Evolutionary conservation across 1,140 invertebrate genomes (phyloP).

Genomic region (Lepidurus packardi): DNA sequence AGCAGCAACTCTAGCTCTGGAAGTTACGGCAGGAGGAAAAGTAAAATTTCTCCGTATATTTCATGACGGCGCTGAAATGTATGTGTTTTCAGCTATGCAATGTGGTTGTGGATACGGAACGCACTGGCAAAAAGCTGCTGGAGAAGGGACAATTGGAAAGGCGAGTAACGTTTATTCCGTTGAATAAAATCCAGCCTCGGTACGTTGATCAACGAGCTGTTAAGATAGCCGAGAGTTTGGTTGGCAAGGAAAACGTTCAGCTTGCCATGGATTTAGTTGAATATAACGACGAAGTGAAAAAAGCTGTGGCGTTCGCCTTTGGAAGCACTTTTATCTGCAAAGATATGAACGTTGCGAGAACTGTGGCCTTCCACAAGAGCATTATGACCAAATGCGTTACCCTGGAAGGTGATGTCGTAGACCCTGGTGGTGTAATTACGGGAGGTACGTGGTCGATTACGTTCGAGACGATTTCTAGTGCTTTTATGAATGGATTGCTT

Average conservation of each 20-base stretch:
- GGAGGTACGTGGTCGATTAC: constrained; percentile 56
- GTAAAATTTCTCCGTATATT: constrained; percentile 47
- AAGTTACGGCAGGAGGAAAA: constrained; percentile 76
- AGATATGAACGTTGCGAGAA: constrained; percentile 70
- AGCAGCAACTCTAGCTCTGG: constrained; percentile 70
- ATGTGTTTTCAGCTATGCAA: constrained; percentile 68
- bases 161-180: constrained; percentile 78
- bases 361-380: constrained; percentile 66
- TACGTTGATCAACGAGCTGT: constrained; percentile 57
- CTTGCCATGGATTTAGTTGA: constrained; percentile 74
- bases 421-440: constrained; percentile 80
- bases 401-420: constrained; percentile 83
- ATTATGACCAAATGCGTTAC: constrained; percentile 79
- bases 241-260: constrained; percentile 73
- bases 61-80: not conserved
- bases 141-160: constrained; percentile 70
- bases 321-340: constrained; percentile 77
- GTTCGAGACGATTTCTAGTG: constrained; percentile 8
- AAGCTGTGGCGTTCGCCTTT: constrained; percentile 86
- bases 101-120: constrained; percentile 82
- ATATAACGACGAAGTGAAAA: constrained; percentile 61
- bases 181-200: constrained; percentile 75
- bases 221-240: constrained; percentile 63
- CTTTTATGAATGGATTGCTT: not conserved
- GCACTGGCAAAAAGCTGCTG: constrained; percentile 75